Percentiles rank a stretch among this genome's conserved stretches.
phyloP scores from a whole-genome alignment of 2,113 vertebrate species.

The Antennarius striatus region DNA sequence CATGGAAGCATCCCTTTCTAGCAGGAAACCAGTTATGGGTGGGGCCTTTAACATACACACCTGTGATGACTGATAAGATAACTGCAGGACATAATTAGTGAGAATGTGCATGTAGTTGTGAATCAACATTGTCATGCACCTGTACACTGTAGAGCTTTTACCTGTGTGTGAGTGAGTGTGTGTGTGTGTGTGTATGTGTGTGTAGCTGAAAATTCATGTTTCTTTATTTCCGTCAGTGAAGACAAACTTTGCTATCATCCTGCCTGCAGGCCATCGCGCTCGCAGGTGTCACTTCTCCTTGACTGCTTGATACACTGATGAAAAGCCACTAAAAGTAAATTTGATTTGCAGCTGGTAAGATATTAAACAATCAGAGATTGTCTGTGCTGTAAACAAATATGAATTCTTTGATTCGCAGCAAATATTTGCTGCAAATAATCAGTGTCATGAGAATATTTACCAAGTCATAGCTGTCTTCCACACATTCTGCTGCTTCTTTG shows the following conservation, averaged over 20 bases:
- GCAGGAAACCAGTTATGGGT: conserved; percentile 40
- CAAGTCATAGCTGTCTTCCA: conserved; percentile 37
- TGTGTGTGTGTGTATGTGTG: neutral
- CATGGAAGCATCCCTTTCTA: neutral
- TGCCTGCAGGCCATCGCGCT: neutral
- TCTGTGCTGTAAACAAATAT: conserved; percentile 58
- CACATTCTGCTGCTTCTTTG: conserved; percentile 5
- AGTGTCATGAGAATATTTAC: conserved; percentile 62
- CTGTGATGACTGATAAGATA: conserved; percentile 63
- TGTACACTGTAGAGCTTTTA: conserved; percentile 1
- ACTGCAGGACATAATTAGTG: conserved; percentile 14
- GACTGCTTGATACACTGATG: neutral
- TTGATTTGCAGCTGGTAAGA: conserved; percentile 23
- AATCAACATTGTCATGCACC: conserved; percentile 7
- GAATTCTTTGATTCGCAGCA: conserved; percentile 64
- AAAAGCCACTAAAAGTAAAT: conserved; percentile 24
- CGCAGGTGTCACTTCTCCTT: neutral
- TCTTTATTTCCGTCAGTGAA: neutral
- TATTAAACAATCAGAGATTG: conserved; percentile 65
- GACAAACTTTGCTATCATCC: neutral
- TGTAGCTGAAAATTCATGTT: neutral
- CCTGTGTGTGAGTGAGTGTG: neutral
- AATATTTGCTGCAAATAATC: conserved; percentile 77
- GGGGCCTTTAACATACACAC: conserved; percentile 40
- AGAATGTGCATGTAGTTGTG: conserved; percentile 4